A percentile compares a stretch with the other conserved stretches of the same genome.
Conservation (phyloP, 2,797 vertebrate genomes). For the Craterocephalus amniculus region DNA sequence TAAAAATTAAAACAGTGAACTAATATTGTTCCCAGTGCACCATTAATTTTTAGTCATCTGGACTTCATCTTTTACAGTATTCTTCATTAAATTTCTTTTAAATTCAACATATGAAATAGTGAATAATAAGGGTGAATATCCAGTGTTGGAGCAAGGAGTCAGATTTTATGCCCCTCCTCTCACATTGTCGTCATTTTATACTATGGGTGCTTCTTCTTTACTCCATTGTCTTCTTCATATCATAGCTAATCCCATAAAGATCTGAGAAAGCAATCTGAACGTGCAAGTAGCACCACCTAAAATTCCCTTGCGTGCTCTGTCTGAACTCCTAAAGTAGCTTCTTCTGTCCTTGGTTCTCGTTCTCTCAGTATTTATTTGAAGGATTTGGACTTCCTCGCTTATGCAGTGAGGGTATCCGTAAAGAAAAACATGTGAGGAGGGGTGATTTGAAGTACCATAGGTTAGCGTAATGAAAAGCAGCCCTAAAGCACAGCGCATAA, state of each 20-base stretch:
- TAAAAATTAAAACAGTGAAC: neutral
- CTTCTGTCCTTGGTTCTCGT: neutral
- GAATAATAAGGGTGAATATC: slow-evolving; percentile 7
- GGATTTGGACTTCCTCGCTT: neutral
- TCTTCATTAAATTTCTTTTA: neutral
- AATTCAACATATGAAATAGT: neutral
- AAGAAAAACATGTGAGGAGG: too few relatives aligned
- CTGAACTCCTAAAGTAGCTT: neutral
- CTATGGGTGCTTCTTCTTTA: neutral
- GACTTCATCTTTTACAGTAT: neutral
- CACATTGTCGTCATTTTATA: neutral
- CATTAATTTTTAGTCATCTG: neutral
- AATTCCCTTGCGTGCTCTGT: neutral
- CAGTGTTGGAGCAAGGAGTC: neutral
- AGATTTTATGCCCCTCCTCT: neutral
- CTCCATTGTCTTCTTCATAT: neutral
- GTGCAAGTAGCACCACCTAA: neutral
- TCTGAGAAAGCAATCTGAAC: neutral
- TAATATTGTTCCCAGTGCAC: neutral
- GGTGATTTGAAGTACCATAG: too few relatives aligned
- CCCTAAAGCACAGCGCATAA: neutral
- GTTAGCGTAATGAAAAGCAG: neutral
- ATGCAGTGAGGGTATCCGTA: neutral
- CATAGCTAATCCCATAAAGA: neutral
- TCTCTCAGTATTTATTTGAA: neutral